Base-by-base conservation (phyloP, 2,888 invertebrate genomes). In the Cryptosula pallasiana region DNA sequence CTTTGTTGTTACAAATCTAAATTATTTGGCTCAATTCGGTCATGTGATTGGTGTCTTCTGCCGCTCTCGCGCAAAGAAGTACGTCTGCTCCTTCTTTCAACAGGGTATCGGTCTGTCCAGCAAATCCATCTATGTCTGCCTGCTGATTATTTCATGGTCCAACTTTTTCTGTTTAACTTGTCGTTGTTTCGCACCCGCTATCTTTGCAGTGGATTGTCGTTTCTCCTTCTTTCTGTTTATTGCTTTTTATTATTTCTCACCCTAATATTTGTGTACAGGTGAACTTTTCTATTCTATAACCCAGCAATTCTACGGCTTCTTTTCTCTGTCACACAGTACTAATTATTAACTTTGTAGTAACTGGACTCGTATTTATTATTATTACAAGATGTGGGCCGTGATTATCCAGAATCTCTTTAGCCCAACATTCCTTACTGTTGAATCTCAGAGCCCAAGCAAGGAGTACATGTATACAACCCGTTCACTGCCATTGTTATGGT, bases 81-180 rank as follows among this genome's bases (percentile, higher is more conserved):
- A n/a, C n/a, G n/a, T n/a, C n/a, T n/a, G n/a, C n/a, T n/a, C n/a
- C n/a, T n/a, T n/a, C n/a, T n/a, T 45, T 45, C 45, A 13, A 20
- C 45, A 45, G 45, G 45, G 45, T 45, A 45, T 45, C 20, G 5
- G 45, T 45, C 45, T 45, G 45, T 45, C 45, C 20, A 20, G 9
- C 9, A 45, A 45, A 45, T 45, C 20, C 45, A 45, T 45, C 45
- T 45, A 45, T 5, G 9, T 63, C 27, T 23, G 5, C 5, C 63
- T 9, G 29, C 13, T 63, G 63, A 63, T 63, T 63, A 63, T 63
- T 63, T 34, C 32, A 13, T 63, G 63, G 63, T 63, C 63, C 63
- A 63, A 23, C 13, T 63, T 63, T 27, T 32, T 63, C 20, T 57
- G 27, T 25, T 25, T 63, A 20, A 63, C 27, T 57, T 9, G 3